Conservation (phyloP, 2,888 invertebrate genomes). For the Trichacis sp. region DNA sequence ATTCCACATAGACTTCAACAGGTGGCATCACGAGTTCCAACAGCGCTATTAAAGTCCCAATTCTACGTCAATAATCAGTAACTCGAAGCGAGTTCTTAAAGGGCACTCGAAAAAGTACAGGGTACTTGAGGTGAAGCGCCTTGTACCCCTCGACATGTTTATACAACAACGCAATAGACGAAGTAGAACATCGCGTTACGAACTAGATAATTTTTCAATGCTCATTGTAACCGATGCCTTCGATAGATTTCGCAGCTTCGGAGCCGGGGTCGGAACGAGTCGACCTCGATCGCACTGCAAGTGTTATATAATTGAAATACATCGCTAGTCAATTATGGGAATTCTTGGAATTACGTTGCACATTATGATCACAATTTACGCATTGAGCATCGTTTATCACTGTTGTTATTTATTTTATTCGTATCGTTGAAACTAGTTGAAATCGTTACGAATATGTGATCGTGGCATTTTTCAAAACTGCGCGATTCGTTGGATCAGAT, state of each 20-base stretch:
- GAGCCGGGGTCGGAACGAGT: neutral
- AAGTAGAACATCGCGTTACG: conserved; percentile 6
- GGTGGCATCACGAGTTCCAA: conserved; percentile 97
- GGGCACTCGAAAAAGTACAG: neutral
- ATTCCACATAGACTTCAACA: conserved; percentile 99
- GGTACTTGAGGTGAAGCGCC: neutral
- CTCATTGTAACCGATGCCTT: conserved; percentile 42
- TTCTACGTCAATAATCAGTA: neutral
- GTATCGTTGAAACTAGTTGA: neutral
- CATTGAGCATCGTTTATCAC: neutral
- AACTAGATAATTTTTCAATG: conserved; percentile 38
- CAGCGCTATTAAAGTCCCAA: conserved; percentile 82
- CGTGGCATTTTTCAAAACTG: too few species aligned
- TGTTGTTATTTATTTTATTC: conserved; percentile 3
- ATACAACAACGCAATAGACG: neutral
- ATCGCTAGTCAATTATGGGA: conserved; percentile 67
- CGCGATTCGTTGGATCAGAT: too few species aligned
- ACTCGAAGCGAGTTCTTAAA: neutral
- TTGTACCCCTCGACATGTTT: neutral
- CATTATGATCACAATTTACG: conserved; percentile 8
- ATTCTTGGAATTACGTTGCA: conserved; percentile 47
- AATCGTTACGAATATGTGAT: too few species aligned
- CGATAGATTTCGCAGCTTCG: conserved; percentile 15
- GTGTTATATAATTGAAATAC: conserved; percentile 30
- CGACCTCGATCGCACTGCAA: conserved; percentile 19